phyloP scores from a whole-genome alignment of 2,797 vertebrate genomes.

The Rhabdophis nuchalis region DNA sequence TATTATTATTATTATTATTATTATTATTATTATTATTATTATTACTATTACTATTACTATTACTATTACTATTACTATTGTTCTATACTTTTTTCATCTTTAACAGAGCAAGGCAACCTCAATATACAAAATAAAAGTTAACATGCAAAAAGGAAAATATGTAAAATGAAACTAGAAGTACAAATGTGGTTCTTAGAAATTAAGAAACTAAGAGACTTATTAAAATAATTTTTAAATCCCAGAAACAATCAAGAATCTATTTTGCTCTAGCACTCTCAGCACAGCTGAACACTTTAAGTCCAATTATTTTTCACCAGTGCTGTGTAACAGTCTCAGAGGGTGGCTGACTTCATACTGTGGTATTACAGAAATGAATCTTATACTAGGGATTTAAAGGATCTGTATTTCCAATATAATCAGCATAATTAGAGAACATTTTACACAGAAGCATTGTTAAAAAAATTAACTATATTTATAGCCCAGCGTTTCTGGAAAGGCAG shows the following conservation, averaged over 20 bases:
- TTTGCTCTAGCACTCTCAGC: background rate
- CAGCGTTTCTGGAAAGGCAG: background rate
- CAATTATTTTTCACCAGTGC: background rate
- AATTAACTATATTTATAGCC: background rate
- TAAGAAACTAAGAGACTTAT: background rate
- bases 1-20: background rate
- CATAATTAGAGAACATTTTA: conserved; percentile 3
- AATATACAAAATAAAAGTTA: background rate
- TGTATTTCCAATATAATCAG: conserved; percentile 1
- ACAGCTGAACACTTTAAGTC: conserved; percentile 1
- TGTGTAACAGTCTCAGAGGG: conserved; percentile 4
- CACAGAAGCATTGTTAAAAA: background rate
- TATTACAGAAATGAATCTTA: conserved; percentile 1
- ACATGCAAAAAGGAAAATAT: background rate
- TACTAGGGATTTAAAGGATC: conserved; percentile 1
- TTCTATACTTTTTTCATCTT: background rate
- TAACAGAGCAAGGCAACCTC: background rate
- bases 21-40: background rate
- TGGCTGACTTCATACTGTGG: conserved; percentile 9
- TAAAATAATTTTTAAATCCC: background rate
- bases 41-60: background rate
- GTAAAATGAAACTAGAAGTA: background rate
- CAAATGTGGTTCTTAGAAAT: background rate
- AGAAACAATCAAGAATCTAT: background rate
- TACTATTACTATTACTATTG: background rate